Evolutionary conservation across 2,113 vertebrate genomes (phyloP).

Genomic region (Puntigrus tetrazona): DNA sequence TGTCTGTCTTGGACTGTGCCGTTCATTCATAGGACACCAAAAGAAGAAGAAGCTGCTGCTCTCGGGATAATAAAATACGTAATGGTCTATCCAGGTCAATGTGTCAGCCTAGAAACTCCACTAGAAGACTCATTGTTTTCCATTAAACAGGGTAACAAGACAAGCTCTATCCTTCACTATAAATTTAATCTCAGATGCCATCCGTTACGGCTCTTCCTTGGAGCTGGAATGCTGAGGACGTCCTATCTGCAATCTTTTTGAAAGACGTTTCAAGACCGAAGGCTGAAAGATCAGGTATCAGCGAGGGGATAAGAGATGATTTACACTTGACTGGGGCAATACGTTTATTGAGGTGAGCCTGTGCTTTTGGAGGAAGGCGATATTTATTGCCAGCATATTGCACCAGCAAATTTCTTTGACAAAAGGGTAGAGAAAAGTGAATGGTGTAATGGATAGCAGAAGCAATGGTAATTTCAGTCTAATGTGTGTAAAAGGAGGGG

Average conservation of each 20-base stretch:
- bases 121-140: slow-evolving; percentile 59
- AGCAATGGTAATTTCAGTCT: neutral
- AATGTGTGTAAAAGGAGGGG: neutral
- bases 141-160: slow-evolving; percentile 55
- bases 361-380: neutral
- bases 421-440: neutral
- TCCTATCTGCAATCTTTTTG: slow-evolving; percentile 43
- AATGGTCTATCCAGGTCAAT: slow-evolving; percentile 48
- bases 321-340: slow-evolving; percentile 25
- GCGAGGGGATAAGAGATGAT: slow-evolving; percentile 46
- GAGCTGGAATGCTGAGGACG: slow-evolving; percentile 34
- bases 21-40: slow-evolving; percentile 36
- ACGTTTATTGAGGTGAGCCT: slow-evolving; percentile 42
- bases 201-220: slow-evolving; percentile 41
- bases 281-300: slow-evolving; percentile 40
- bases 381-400: slow-evolving; percentile 6
- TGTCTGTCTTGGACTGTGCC: neutral
- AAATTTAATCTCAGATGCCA: slow-evolving; percentile 46
- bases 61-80: slow-evolving; percentile 54
- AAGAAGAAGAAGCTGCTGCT: slow-evolving; percentile 45
- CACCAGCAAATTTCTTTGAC: neutral
- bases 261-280: slow-evolving; percentile 34
- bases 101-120: slow-evolving; percentile 44
- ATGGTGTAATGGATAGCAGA: neutral
- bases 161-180: slow-evolving; percentile 45